Evolutionary conservation across 2,113 vertebrate genomes (phyloP), one percentile per base, ranked within the genome.

Genomic region (Entosphenus tridentatus): DNA sequence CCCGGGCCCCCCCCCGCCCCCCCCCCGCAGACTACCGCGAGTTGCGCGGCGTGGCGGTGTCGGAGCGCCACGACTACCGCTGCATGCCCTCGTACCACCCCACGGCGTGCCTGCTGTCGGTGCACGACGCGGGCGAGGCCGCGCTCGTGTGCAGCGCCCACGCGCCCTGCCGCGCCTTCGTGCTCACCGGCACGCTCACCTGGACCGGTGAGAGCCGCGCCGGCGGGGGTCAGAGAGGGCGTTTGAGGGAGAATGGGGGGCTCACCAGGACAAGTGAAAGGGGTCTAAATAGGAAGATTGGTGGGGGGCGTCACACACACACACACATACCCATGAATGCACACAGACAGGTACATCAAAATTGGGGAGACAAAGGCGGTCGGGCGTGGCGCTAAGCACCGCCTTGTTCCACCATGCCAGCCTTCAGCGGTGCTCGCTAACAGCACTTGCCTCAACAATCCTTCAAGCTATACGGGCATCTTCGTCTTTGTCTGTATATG

Each of bases 61-160:
- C 70, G 11, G 83, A 80, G 72, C 78, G 79, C 10, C 75, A 76
- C 12, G 82, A 80, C 71, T 89, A 87, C 75, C 82, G 78, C 72
- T 92, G 88, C 75, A 89, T 87, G 88, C 85, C 83, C 1, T 89
- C 87, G 18, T 88, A 91, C 77, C 84, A 82, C 76, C 81, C 83
- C 75, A 79, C 81, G 77, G 81, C 84, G 67, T 92, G 87, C 62
- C 72, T 89, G 73, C 78, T 88, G 39, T 88, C 87, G 0, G 75
- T 89, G 16, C 82, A 87, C 75, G 76, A 79, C 0, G 74, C 78
- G 1, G 78, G 74, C 69, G 88, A 92, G 75, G 87, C 84, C 0
- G 85, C 84, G 0, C 39, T 76, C 69, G 81, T 89, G 68, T 91
- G 88, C 55, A 85, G 70, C 76, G 81, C 81, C 57, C 84, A 85